Evolutionary conservation across 1,140 invertebrate species (phyloP).

Genomic region (Euura lappo): DNA sequence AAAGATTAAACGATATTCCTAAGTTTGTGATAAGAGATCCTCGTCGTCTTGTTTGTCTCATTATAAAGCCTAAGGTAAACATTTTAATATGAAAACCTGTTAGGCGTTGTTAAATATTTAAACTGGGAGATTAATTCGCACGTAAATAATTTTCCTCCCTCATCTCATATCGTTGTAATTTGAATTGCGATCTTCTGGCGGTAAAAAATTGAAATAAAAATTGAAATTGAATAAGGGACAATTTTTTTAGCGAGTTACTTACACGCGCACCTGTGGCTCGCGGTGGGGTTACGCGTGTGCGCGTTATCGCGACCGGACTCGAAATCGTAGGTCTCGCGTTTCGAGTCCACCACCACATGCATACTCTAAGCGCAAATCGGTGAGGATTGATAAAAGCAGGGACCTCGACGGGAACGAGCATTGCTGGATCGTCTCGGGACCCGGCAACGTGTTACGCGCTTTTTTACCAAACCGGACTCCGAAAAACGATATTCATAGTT

Average conservation of each 20-base stretch:
- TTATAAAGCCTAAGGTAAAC: too few species aligned
- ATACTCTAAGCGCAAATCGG: conserved; percentile 24
- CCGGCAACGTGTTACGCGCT: conserved; percentile 33
- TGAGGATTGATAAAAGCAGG: conserved; percentile 51
- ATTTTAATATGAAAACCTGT: too few species aligned
- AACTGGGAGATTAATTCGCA: too few species aligned
- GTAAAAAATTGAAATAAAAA: neutral
- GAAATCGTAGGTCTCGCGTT: neutral
- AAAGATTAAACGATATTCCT: too few species aligned
- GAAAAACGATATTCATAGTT: too few species aligned
- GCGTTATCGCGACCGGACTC: neutral
- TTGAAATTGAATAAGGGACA: neutral
- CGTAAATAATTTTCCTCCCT: too few species aligned
- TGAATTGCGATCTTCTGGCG: too few species aligned
- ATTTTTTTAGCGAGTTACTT: neutral
- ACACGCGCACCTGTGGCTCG: neutral
- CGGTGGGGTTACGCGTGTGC: neutral
- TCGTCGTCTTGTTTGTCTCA: too few species aligned
- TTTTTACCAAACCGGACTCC: too few species aligned
- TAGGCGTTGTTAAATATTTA: too few species aligned
- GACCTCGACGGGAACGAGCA: conserved; percentile 40
- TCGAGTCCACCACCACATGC: neutral
- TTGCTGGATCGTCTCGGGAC: conserved; percentile 48
- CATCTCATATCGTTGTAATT: too few species aligned
- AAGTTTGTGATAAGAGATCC: too few species aligned